A percentile compares a stretch with the other conserved stretches of the same genome.
Evolutionary conservation across 2,888 invertebrate species (phyloP).

Genomic region (Agapetus fuscipes): DNA sequence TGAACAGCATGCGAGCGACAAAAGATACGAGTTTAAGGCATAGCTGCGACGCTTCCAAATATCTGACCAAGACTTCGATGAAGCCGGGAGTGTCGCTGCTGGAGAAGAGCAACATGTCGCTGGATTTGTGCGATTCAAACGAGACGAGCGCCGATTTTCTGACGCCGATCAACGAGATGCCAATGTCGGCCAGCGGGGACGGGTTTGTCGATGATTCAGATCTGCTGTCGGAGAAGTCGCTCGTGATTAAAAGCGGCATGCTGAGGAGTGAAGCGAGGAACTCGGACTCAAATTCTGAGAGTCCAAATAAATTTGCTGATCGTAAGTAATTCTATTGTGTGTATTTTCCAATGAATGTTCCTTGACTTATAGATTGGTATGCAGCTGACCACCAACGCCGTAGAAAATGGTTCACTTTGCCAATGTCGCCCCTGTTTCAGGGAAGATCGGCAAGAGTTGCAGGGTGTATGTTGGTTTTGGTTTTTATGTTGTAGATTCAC

Average conservation of each 20-base stretch:
- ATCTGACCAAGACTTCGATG: constrained; percentile 25
- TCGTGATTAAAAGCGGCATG: constrained; percentile 13
- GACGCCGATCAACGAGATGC: constrained; percentile 45
- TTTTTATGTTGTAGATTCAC: too few species aligned
- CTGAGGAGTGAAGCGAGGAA: constrained; percentile 14
- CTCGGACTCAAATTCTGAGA: constrained; percentile 11
- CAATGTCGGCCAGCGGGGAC: constrained; percentile 30
- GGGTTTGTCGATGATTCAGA: constrained; percentile 34
- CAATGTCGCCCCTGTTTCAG: too few species aligned
- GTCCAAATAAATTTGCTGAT: constrained; percentile 12
- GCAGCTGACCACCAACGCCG: too few species aligned
- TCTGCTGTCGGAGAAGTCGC: constrained; percentile 32
- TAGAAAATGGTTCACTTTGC: too few species aligned
- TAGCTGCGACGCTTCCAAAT: constrained; percentile 40
- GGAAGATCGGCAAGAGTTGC: too few species aligned
- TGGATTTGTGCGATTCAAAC: constrained; percentile 43
- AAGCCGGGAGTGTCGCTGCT: constrained; percentile 26
- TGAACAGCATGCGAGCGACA: constrained; percentile 34
- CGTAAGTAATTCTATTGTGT: too few species aligned
- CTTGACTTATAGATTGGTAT: too few species aligned
- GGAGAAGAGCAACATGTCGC: constrained; percentile 37
- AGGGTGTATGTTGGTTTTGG: too few species aligned
- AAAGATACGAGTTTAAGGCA: constrained; percentile 36
- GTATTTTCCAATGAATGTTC: too few species aligned
- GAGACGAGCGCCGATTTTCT: constrained; percentile 44